phyloP scores from a whole-genome alignment of 1,140 invertebrate genomes.

The Cydia splendana region DNA sequence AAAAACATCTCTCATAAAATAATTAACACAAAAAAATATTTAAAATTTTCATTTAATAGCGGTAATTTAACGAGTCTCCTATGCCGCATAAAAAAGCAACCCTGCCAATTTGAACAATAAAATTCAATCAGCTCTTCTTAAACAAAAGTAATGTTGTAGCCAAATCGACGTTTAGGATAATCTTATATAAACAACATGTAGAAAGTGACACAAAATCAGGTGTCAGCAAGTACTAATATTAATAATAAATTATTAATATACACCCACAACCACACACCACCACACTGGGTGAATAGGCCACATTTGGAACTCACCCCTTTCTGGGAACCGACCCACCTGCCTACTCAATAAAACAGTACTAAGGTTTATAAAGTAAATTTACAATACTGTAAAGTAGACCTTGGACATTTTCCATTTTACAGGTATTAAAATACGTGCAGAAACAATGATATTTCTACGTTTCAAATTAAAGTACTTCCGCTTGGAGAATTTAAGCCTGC shows the following conservation, averaged over 20 bases:
- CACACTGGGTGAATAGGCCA: not conserved
- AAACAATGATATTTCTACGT: not conserved
- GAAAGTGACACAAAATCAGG: not conserved
- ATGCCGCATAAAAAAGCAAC: too few relatives aligned
- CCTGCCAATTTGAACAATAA: too few relatives aligned
- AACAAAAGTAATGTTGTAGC: too few relatives aligned
- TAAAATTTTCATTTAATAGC: too few relatives aligned
- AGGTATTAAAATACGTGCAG: not conserved
- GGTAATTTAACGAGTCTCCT: too few relatives aligned
- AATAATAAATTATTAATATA: not conserved
- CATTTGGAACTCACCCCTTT: not conserved
- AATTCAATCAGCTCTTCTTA: too few relatives aligned
- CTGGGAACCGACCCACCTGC: not conserved
- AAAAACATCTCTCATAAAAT: too few relatives aligned
- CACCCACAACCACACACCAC: not conserved
- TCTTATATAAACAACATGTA: not conserved
- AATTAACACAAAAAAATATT: too few relatives aligned
- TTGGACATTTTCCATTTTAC: not conserved
- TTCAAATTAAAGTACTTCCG: slow-evolving; percentile 2
- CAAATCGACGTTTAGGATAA: too few relatives aligned
- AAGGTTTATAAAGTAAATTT: slow-evolving; percentile 3
- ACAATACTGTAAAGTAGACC: not conserved
- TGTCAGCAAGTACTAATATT: not conserved
- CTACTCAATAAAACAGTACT: not conserved
- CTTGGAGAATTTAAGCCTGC: not conserved